Conservation (phyloP, 2,888 invertebrate genomes). For the Adela reaumurella region DNA sequence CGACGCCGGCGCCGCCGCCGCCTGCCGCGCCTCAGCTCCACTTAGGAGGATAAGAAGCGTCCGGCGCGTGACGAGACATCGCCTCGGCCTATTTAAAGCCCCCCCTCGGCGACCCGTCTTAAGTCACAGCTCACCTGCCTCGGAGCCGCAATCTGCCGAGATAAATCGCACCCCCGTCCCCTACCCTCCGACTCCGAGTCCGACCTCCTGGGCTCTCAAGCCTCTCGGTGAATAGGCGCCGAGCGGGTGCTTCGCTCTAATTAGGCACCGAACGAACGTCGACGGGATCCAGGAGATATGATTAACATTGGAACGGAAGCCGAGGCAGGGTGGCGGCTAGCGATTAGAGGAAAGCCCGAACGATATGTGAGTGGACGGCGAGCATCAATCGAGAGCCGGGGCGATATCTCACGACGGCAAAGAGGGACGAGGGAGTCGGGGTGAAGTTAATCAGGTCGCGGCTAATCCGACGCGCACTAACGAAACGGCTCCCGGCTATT, state of each 20-base stretch:
- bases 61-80: background rate
- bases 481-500: slow-evolving; percentile 21
- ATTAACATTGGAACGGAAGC: background rate
- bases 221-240: background rate
- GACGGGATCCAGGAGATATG: background rate
- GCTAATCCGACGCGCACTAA: slow-evolving; percentile 26
- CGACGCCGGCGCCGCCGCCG: background rate
- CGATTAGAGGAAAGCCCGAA: background rate
- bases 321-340: background rate
- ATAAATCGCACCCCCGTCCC: background rate
- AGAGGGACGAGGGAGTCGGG: slow-evolving; percentile 9
- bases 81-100: background rate
- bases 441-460: slow-evolving; percentile 26
- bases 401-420: background rate
- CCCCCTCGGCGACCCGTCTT: background rate
- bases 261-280: background rate
- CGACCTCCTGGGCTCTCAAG: too few species aligned
- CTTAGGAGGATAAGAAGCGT: background rate
- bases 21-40: background rate
- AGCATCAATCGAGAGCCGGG: background rate
- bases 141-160: background rate
- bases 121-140: background rate
- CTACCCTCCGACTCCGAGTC: too few species aligned
- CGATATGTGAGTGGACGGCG: background rate
- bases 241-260: background rate